phyloP scores from a whole-genome alignment of 2,113 vertebrate genomes.

The Actinemys pallida region DNA sequence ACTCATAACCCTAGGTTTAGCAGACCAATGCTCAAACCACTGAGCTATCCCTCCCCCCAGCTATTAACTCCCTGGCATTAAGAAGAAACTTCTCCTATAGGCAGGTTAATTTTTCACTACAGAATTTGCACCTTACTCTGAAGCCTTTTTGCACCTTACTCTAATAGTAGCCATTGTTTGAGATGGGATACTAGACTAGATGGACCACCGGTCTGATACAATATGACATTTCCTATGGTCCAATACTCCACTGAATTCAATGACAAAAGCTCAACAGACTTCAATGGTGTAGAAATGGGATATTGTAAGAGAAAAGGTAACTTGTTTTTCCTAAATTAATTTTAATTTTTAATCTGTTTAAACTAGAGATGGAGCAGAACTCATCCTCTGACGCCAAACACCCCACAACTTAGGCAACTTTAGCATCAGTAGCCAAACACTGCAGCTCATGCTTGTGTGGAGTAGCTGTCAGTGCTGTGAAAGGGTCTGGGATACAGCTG shows the following conservation, averaged over 20 bases:
- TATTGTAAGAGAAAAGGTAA: not conserved
- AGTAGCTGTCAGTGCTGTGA: fast-evolving
- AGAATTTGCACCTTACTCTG: not conserved
- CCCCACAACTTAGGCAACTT: not conserved
- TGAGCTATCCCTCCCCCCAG: too few species aligned
- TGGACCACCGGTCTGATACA: not conserved
- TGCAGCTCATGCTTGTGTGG: not conserved
- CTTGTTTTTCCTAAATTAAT: not conserved
- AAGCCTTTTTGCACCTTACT: not conserved
- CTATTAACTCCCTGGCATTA: not conserved
- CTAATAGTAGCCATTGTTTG: not conserved
- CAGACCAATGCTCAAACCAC: too few species aligned
- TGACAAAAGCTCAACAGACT: not conserved
- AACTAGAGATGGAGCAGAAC: not conserved
- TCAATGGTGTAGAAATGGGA: not conserved
- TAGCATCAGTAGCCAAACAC: not conserved
- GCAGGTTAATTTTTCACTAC: not conserved
- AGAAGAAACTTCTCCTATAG: not conserved
- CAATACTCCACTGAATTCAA: not conserved
- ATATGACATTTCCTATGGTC: not conserved
- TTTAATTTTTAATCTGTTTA: not conserved
- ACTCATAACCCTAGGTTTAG: too few species aligned
- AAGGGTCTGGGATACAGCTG: not conserved
- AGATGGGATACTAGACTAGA: not conserved
- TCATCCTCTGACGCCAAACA: fast-evolving